Evolutionary conservation across 2,113 vertebrate genomes (phyloP), one percentile per base, ranked within the genome.

Genomic region (Telmatochromis brichardi): DNA sequence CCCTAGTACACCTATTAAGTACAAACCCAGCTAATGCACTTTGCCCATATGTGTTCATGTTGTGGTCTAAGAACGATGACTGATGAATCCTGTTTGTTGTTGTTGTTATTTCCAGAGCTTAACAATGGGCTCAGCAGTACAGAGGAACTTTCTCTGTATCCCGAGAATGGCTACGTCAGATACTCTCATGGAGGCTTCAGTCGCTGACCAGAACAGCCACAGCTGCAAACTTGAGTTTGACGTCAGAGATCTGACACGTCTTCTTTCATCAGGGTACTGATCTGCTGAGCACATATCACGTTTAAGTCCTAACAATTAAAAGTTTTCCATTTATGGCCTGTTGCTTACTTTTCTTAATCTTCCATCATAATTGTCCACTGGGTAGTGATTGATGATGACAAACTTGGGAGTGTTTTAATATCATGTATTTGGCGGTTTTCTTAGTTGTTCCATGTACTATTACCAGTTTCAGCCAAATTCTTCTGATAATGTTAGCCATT

Each of bases 71-170:
- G 7, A 10, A 17, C 9, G 15, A 3, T 33, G 31, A 33, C 4
- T 53, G 19, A n/a, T 76, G 7, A 4, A 65, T 76, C 35, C 23
- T 50, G 37, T 79, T 63, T 21, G n/a, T n/a, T n/a, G 7, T 28
- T 23, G 53, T 53, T 26, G 2, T 84, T 8, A 86, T 89, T 91
- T 87, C 13, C 95, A 99, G 98, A 99, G 90, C 97, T 99, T 68
- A 97, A 97, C 94, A 97, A 95, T 0, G 97, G 98, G 0, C 93
- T 97, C 53, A 96, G 97, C 92, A 92, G 95, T 60, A 93, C 97
- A 0, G 98, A 99, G 0, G 98, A 98, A 81, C 95, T 99, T 26
- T 98, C 97, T 1, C 92, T 98, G 7, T 97, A 96, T 88, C 97
- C 97, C 0, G 97, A 98, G 82, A 98, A 97, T 0, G 97, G 97